Percentiles rank a stretch among this genome's conserved stretches.
Evolutionary conservation across 2,797 vertebrate genomes (phyloP).

Genomic region (Neostethus bicornis): DNA sequence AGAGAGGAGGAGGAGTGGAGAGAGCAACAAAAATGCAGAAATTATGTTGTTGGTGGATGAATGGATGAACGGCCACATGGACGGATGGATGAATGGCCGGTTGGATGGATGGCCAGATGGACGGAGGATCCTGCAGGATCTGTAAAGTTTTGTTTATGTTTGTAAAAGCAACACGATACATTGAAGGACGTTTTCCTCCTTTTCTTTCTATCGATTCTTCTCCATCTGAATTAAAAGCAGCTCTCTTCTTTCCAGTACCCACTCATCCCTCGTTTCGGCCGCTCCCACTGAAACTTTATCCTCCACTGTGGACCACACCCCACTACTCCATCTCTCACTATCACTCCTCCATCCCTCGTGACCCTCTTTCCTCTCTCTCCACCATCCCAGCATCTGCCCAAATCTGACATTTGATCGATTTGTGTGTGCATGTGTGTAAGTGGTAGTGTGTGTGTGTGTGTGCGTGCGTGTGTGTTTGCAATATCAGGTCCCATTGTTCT

Average conservation of each 20-base stretch:
- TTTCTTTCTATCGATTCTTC: neutral
- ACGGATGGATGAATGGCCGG: too few species aligned
- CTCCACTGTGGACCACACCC: conserved; percentile 15
- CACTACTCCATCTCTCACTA: conserved; percentile 10
- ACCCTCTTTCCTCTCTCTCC: conserved; percentile 16
- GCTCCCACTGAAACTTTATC: conserved; percentile 7
- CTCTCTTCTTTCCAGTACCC: conserved; percentile 32
- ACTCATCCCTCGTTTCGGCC: conserved; percentile 2
- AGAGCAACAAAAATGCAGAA: too few species aligned
- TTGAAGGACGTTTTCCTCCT: neutral
- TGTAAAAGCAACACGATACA: neutral
- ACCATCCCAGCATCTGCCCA: conserved; percentile 31
- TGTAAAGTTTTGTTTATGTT: neutral
- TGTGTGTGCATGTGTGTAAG: conserved; percentile 12
- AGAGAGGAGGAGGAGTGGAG: too few species aligned
- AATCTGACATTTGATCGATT: conserved; percentile 32
- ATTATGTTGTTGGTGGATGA: too few species aligned
- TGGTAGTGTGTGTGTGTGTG: conserved; percentile 15
- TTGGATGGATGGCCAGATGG: too few species aligned
- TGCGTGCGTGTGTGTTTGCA: too few species aligned
- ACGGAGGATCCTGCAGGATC: neutral
- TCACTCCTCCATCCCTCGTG: conserved; percentile 5
- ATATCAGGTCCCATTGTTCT: too few species aligned
- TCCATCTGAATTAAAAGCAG: conserved; percentile 35
- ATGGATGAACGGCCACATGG: too few species aligned